Evolutionary conservation across 2,888 invertebrate species (phyloP), one percentile per base, ranked within the genome.

Genomic region (Seladonia tumulorum): DNA sequence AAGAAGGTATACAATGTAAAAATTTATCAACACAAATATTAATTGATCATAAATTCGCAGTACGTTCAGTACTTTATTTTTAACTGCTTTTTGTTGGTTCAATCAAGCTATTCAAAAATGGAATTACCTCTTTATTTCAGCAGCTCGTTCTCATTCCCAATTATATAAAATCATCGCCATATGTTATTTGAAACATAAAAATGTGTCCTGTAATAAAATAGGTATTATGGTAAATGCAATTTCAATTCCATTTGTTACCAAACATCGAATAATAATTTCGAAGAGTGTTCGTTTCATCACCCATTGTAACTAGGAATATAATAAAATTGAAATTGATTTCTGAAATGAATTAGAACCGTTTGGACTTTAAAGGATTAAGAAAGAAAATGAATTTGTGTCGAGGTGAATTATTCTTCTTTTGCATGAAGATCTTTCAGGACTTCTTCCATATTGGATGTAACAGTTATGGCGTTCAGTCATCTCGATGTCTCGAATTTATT

Each of bases 401-500:
- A 14, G 25, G 25, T 60, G 60, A 25, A 25, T 5, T 25, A 14
- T 5, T 25, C n/a, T 22, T 53, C 53, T 53, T 22, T n/a, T 4
- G n/a, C n/a, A 57, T 57, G 57, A 57, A 57, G n/a, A n/a, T 57
- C 57, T 63, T 29, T 2, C 63, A 16, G 1, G 22, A 39, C 29
- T 39, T 68, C 39, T 68, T 39, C 18, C 68, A 68, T 68, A 18
- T 39, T 35, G 35, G 68, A 35, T 22, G 39, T 10, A 68, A 35
- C 68, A 68, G 63, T 29, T 68, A 68, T 29, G 35, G 18, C 18
- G 66, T 68, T 35, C 18, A 39, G 66, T 22, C 66, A 39, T 22
- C 66, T 68, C 39, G 35, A n/a, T 39, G 60, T 8, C 47, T 7
- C 22, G 35, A 60, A 82, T 76, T 49, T 83, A 86, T 87, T 79